These are phyloP conservation scores for Caenorhabditis sp. DNA, from an alignment of 2,888 invertebrate genomes.

Conservation along the genomic window DNA sequence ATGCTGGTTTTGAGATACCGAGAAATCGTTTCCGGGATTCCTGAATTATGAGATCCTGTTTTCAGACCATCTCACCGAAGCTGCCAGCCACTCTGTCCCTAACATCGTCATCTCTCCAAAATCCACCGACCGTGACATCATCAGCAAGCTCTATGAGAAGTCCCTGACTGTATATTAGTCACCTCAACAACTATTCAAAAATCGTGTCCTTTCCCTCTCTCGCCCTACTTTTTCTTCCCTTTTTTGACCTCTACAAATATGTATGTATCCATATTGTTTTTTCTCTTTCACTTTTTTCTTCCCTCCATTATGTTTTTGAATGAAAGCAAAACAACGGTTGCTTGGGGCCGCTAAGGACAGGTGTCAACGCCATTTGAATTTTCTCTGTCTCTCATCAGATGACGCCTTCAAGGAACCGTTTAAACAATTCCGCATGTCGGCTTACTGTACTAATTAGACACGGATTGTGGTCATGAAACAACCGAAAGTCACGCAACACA, in stretches of 20 bases:
- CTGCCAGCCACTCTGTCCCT: slow-evolving; percentile 79
- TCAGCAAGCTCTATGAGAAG: slow-evolving; percentile 79
- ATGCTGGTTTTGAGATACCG: background rate
- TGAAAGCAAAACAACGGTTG: slow-evolving; percentile 43
- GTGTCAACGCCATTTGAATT: slow-evolving; percentile 50
- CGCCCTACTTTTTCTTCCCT: slow-evolving; percentile 6
- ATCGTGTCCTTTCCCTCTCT: slow-evolving; percentile 6
- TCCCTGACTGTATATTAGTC: slow-evolving; percentile 77
- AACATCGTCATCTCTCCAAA: slow-evolving; percentile 78
- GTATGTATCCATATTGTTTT: slow-evolving; percentile 16
- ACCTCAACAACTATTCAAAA: slow-evolving; percentile 16
- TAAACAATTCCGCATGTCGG: slow-evolving; percentile 29
- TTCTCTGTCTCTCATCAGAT: background rate
- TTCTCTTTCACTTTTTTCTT: slow-evolving; percentile 12
- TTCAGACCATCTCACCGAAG: slow-evolving; percentile 75
- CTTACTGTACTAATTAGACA: slow-evolving; percentile 58
- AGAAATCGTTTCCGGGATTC: background rate
- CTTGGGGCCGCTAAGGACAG: slow-evolving; percentile 21
- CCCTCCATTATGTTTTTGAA: slow-evolving; percentile 23
- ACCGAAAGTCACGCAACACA: slow-evolving; percentile 35
- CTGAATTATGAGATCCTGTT: background rate
- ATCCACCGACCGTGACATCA: slow-evolving; percentile 79
- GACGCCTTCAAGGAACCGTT: slow-evolving; percentile 27
- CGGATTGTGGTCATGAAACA: slow-evolving; percentile 29
- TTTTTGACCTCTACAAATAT: slow-evolving; percentile 20